Percentiles rank a stretch among this genome's conserved stretches.
phyloP scores from a whole-genome alignment of 2,113 vertebrate species.

The Orcinus orca region DNA sequence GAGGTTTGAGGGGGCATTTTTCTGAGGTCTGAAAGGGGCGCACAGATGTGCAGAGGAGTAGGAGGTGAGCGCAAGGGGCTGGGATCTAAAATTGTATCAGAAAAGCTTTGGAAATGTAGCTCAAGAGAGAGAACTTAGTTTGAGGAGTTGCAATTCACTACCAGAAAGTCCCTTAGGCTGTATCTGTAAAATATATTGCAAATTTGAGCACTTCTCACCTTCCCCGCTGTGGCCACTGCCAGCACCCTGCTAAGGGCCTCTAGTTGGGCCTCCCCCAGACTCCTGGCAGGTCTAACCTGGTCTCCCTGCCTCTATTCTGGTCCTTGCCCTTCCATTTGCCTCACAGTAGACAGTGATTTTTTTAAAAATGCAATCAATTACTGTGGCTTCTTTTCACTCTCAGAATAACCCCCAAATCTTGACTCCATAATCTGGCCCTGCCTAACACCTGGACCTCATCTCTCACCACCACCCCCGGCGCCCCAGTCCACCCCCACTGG shows the following conservation, averaged over 20 bases:
- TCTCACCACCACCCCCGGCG: fast-evolving
- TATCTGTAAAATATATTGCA: not conserved
- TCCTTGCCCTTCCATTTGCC: not conserved
- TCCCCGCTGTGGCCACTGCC: not conserved
- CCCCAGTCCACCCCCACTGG: fast-evolving
- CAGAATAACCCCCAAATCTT: not conserved
- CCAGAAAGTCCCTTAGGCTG: not conserved
- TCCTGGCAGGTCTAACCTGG: not conserved
- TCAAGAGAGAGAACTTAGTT: not conserved
- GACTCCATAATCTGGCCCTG: not conserved
- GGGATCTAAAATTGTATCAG: not conserved
- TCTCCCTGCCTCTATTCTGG: not conserved
- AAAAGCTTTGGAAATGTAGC: not conserved
- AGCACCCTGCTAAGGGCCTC: not conserved
- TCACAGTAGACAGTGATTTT: not conserved
- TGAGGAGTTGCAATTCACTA: not conserved
- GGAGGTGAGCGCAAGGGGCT: not conserved
- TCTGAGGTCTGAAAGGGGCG: not conserved
- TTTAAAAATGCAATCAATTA: not conserved
- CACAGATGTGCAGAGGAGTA: not conserved
- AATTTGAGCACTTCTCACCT: not conserved
- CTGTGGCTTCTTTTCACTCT: not conserved
- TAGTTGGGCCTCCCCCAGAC: not conserved
- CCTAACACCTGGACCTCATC: not conserved
- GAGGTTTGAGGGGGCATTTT: not conserved